Evolutionary conservation across 2,797 vertebrate species (phyloP).

Genomic region (Pelodytes ibericus): DNA sequence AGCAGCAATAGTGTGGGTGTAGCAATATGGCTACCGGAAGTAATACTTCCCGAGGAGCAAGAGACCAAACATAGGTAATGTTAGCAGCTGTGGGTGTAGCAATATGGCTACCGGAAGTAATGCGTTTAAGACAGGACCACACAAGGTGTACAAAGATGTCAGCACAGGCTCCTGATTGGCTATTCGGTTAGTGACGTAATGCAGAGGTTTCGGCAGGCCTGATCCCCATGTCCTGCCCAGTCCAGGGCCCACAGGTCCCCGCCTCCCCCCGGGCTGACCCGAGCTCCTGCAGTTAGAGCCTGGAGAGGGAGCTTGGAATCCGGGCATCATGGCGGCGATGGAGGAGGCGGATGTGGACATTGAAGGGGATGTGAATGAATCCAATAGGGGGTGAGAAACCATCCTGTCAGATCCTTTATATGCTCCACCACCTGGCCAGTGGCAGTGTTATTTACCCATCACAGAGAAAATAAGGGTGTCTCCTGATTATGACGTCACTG

Average conservation of each 20-base stretch:
- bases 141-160: too few species aligned
- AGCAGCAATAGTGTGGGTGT: too few species aligned
- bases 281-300: not conserved
- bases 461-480: too few species aligned
- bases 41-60: too few species aligned
- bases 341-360: slow-evolving; percentile 50
- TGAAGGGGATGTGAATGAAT: slow-evolving; percentile 44
- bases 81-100: not conserved
- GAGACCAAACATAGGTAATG: too few species aligned
- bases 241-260: not conserved
- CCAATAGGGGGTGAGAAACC: slow-evolving; percentile 18
- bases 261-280: not conserved
- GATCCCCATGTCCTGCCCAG: not conserved
- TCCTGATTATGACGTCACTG: too few species aligned
- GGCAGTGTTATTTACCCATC: too few species aligned
- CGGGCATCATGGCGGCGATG: slow-evolving; percentile 37
- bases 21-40: not conserved
- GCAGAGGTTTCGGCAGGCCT: not conserved
- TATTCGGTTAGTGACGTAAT: not conserved
- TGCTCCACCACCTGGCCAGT: too few species aligned
- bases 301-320: not conserved
- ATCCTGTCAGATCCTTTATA: not conserved
- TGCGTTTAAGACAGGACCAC: not conserved
- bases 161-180: slow-evolving; percentile 19
- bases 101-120: slow-evolving; percentile 11